Evolutionary conservation across 30 jellyfish, hydroid and myxozoan genomes (phyloP).

Genomic region (Cassiopea andromeda): DNA sequence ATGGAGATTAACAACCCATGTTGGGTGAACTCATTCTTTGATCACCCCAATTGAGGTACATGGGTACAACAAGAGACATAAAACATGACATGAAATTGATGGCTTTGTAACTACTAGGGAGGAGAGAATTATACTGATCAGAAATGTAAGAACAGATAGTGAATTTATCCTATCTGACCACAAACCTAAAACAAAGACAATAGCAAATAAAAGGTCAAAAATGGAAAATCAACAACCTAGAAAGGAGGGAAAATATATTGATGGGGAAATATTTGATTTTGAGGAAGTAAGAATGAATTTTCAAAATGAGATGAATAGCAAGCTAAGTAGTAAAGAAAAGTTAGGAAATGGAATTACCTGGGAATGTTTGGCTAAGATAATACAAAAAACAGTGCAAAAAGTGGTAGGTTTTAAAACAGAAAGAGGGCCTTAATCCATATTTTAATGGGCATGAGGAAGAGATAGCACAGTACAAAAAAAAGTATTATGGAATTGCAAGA

Average conservation of each 20-base stretch:
- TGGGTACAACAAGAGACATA: neutral
- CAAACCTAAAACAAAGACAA: neutral
- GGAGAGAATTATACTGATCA: slow-evolving; percentile 1
- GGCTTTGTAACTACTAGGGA: neutral
- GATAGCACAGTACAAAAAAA: neutral
- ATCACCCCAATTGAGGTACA: neutral
- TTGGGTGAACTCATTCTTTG: slow-evolving; percentile 1
- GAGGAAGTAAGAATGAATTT: neutral
- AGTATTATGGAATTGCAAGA: neutral
- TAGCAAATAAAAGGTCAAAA: neutral
- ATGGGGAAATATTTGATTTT: neutral
- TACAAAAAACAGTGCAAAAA: neutral
- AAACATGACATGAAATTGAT: neutral
- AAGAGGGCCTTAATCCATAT: neutral
- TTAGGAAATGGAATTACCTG: neutral
- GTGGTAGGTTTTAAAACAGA: neutral
- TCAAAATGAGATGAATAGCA: neutral
- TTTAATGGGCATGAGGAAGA: slow-evolving; percentile 5
- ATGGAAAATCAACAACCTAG: neutral
- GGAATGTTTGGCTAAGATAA: neutral
- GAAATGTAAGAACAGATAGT: neutral
- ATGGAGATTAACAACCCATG: neutral
- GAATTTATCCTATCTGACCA: neutral
- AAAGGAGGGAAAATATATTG: neutral
- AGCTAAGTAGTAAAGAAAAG: neutral